Conservation (phyloP, 2,888 invertebrate genomes). For the Ceraclea dissimilis region DNA sequence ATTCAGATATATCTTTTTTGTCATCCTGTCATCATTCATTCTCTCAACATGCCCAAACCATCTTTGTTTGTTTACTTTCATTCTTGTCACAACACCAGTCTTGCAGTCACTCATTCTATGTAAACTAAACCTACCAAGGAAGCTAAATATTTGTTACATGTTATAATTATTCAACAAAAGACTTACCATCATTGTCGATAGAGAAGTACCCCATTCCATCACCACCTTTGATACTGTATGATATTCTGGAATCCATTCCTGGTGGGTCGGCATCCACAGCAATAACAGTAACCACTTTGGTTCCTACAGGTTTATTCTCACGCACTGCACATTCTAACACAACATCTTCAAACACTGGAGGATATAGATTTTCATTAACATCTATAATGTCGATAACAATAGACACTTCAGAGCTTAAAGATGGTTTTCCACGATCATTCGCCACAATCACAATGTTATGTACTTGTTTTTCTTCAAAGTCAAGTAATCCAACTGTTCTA, state of each 20-base stretch:
- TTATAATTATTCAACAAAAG: not conserved
- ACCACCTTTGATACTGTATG: slow-evolving; percentile 82
- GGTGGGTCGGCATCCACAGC: slow-evolving; percentile 76
- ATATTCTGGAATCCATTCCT: slow-evolving; percentile 73
- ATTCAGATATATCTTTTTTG: too few species aligned
- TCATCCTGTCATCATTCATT: too few species aligned
- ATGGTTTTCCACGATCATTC: slow-evolving; percentile 76
- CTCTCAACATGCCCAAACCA: too few species aligned
- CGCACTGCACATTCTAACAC: slow-evolving; percentile 66
- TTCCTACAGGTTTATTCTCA: slow-evolving; percentile 75
- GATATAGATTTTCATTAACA: slow-evolving; percentile 86
- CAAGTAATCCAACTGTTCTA: slow-evolving; percentile 66
- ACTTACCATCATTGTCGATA: slow-evolving; percentile 79
- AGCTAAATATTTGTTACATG: not conserved
- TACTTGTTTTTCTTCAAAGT: slow-evolving; percentile 84
- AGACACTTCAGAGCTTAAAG: slow-evolving; percentile 69
- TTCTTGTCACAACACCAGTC: too few species aligned
- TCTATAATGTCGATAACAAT: slow-evolving; percentile 84
- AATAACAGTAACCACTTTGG: slow-evolving; percentile 66
- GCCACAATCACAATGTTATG: slow-evolving; percentile 83
- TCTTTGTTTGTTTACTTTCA: too few species aligned
- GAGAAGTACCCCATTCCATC: slow-evolving; percentile 88
- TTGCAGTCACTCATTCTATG: too few species aligned
- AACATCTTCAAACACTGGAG: slow-evolving; percentile 77
- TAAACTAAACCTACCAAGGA: not conserved